Conservation (phyloP, 2,113 vertebrate genomes). For the Ictidomys tridecemlineatus region DNA sequence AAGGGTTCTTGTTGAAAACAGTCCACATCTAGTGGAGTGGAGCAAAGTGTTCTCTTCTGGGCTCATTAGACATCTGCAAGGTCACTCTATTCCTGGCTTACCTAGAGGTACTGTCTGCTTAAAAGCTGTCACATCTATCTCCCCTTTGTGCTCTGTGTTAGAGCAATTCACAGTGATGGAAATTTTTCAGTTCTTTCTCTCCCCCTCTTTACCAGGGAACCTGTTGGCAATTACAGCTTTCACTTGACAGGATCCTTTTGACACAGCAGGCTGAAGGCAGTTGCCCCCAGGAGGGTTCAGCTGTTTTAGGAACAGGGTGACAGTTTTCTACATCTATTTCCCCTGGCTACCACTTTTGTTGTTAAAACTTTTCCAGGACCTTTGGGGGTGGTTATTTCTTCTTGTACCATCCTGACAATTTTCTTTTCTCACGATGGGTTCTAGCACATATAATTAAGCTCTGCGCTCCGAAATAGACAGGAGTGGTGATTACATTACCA, state of each 20-base stretch:
- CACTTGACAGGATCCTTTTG: constrained; percentile 41
- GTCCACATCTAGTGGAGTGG: rapidly evolving
- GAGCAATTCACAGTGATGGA: not conserved
- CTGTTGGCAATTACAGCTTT: constrained; percentile 42
- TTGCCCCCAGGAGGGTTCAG: not conserved
- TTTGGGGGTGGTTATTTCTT: constrained; percentile 54
- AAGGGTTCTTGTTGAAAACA: not conserved
- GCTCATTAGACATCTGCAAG: constrained; percentile 4
- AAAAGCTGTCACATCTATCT: not conserved
- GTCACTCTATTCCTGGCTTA: constrained; percentile 49
- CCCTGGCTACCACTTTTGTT: constrained; percentile 51
- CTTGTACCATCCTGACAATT: constrained; percentile 24
- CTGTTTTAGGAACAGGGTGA: constrained; percentile 38
- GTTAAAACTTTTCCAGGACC: constrained; percentile 65
- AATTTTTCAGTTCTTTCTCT: constrained; percentile 38
- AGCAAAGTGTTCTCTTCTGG: not conserved
- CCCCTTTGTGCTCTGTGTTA: not conserved
- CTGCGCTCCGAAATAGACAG: constrained; percentile 28
- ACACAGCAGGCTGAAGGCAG: not conserved
- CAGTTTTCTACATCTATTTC: constrained; percentile 6
- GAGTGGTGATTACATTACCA: constrained; percentile 35
- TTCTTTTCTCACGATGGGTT: constrained; percentile 46
- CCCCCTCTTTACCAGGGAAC: not conserved
- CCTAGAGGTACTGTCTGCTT: constrained; percentile 15
- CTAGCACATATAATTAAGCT: constrained; percentile 60